Evolutionary conservation across 2,888 invertebrate genomes (phyloP), one percentile per base, ranked within the genome.

Genomic region (Rhamphomyia laevipes): DNA sequence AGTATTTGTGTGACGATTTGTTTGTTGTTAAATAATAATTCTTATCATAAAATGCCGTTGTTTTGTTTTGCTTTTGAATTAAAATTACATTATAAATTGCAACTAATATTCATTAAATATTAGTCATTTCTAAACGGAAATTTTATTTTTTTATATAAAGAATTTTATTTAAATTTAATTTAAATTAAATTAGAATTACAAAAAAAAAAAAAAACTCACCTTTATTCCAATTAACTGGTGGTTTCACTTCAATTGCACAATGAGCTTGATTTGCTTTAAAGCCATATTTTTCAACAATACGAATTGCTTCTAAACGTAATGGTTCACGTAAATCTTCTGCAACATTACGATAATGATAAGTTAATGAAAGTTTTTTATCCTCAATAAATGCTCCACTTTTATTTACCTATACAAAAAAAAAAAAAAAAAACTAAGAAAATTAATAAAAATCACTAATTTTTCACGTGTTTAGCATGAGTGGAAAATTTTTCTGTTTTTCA

Each of bases 201-300:
- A 35, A 42, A 17, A 16, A 15, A 16, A 6, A 47, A 27, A 43
- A 38, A 17, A 45, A 18, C 51, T 47, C 49, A 60, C 80, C 84
- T 65, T 84, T 84, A 61, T 84, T 78, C 85, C 85, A 85, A 55
- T 81, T 77, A 1, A 86, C 83, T 4, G 84, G 84, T 1, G 86
- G 86, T 58, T 82, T 83, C 0, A 84, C 85, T 65, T 86, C 86
- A 30, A 85, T 76, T 7, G 84, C 84, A 53, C 79, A 81, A 61
- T 83, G 82, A 1, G 84, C 82, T 51, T 75, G 71, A 47, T 77
- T 80, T 1, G 82, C 77, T 48, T 73, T 73, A 59, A 84, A 84
- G 1, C 84, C 82, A 13, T 77, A 74, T 6, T 73, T 71, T 58
- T 76, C 74, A 49, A 84, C 82, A 46, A 84, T 71, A 52, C 73